Evolutionary conservation across 2,888 invertebrate genomes (phyloP).

Genomic region (Rhyacophila evoluta): DNA sequence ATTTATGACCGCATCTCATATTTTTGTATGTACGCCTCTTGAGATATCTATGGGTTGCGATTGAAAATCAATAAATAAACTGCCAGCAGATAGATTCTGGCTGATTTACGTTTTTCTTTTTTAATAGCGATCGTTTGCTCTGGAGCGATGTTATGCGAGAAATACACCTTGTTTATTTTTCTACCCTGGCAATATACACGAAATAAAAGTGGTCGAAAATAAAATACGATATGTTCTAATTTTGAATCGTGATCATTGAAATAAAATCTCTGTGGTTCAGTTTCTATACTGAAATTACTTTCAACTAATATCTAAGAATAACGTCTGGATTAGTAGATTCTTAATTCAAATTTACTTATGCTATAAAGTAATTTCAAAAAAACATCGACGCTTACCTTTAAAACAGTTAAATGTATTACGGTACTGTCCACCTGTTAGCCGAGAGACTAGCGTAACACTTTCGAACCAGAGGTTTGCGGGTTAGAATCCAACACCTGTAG

Average conservation of each 20-base stretch:
- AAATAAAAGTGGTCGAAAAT: not conserved
- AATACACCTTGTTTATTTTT: conserved; percentile 19
- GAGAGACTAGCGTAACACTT: too few species aligned
- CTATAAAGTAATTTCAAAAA: too few species aligned
- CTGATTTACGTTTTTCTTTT: conserved; percentile 2
- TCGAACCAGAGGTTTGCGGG: too few species aligned
- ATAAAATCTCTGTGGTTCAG: too few species aligned
- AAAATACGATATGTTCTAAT: not conserved
- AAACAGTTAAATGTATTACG: too few species aligned
- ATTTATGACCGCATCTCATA: not conserved
- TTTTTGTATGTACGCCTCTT: not conserved
- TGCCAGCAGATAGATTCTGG: not conserved
- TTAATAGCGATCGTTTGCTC: not conserved
- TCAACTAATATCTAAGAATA: too few species aligned
- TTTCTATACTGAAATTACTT: too few species aligned
- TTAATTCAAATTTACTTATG: too few species aligned
- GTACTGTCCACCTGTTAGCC: not conserved
- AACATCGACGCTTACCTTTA: too few species aligned
- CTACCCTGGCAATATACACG: not conserved
- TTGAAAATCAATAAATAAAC: conserved; percentile 22
- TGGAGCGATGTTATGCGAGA: not conserved
- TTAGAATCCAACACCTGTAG: too few species aligned
- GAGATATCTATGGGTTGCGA: not conserved
- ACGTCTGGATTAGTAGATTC: too few species aligned
- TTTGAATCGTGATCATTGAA: not conserved